These are phyloP conservation scores for Sesamia inferens DNA, from an alignment of 2,888 invertebrate species.

Conservation along the genomic window DNA sequence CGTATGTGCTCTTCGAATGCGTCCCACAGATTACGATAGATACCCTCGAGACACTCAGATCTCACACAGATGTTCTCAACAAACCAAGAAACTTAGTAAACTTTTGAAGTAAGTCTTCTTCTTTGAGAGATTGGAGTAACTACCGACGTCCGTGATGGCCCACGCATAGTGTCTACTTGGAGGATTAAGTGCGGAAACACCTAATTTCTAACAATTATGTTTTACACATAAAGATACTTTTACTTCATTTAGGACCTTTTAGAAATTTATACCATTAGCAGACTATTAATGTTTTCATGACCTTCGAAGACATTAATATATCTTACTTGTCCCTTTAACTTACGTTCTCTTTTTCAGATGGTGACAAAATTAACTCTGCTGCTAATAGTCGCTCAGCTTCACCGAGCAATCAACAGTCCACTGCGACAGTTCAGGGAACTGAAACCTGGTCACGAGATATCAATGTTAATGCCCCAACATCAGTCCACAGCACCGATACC, in stretches of 20 bases:
- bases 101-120: no score
- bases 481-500: conserved; percentile 31
- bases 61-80: no score
- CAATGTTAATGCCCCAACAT: conserved; percentile 54
- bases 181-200: no score
- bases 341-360: conserved; percentile 67
- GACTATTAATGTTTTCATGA: neutral
- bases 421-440: conserved; percentile 56
- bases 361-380: conserved; percentile 68
- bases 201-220: conserved; percentile 22
- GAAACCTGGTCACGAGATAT: conserved; percentile 46
- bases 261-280: neutral
- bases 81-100: no score
- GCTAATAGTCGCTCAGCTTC: conserved; percentile 65
- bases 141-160: no score
- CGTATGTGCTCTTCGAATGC: no score
- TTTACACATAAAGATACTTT: conserved; percentile 29
- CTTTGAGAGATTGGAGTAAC: no score
- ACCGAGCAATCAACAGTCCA: conserved; percentile 65
- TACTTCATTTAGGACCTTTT: neutral
- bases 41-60: no score
- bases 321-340: neutral
- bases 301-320: neutral
- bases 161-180: no score
- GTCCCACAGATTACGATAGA: no score